Evolutionary conservation across 2,797 vertebrate genomes (phyloP).

Genomic region (Micrastur ruficollis): DNA sequence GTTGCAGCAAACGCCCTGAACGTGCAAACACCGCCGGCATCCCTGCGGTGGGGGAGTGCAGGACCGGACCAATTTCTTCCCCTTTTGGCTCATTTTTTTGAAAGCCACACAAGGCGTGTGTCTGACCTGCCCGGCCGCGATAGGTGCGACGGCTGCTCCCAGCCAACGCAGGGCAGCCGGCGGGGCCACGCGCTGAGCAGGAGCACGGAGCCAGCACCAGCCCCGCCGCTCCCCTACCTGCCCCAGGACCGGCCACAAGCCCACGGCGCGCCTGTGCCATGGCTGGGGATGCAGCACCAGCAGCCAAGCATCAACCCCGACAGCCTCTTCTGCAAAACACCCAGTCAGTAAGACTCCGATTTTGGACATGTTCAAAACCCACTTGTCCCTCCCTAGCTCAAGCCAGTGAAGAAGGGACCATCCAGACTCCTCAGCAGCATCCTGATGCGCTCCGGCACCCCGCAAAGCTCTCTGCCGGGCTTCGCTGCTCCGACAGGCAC

Average conservation of each 20-base stretch:
- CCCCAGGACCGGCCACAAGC: rapidly evolving
- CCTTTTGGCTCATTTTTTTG: rapidly evolving
- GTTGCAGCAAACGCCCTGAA: background rate
- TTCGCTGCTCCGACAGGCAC: background rate
- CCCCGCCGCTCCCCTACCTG: background rate
- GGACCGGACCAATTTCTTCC: background rate
- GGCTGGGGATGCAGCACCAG: background rate
- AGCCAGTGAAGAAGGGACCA: background rate
- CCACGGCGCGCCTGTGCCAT: rapidly evolving
- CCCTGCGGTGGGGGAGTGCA: background rate
- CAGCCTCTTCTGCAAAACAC: background rate
- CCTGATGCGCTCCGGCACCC: background rate
- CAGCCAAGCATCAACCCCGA: background rate
- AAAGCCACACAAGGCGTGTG: background rate
- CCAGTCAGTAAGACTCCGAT: background rate
- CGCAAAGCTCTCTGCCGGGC: background rate
- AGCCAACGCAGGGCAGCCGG: background rate
- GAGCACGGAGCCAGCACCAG: background rate
- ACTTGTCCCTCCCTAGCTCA: background rate
- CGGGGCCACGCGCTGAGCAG: background rate
- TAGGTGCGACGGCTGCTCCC: background rate
- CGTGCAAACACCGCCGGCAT: rapidly evolving
- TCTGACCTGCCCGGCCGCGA: background rate
- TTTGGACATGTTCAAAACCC: background rate
- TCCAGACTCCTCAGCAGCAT: background rate